phyloP scores from a whole-genome alignment of 2,888 invertebrate genomes.

The Mystacides longicornis region DNA sequence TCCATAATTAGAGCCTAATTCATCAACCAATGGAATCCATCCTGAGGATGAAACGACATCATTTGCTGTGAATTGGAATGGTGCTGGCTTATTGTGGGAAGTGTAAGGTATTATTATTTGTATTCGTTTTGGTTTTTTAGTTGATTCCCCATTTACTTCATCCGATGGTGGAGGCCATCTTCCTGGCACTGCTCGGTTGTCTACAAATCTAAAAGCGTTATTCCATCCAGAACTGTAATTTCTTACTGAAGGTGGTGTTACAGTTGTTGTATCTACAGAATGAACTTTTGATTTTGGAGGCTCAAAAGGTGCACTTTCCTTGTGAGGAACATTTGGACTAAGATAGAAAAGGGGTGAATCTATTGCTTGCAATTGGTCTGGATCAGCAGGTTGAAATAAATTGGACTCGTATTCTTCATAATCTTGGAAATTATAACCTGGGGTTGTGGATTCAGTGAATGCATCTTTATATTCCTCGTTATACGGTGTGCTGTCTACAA shows the following conservation, averaged over 20 bases:
- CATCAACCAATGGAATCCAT: conserved; percentile 31
- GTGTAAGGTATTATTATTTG: conserved; percentile 80
- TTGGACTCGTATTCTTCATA: conserved; percentile 42
- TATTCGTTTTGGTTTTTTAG: conserved; percentile 54
- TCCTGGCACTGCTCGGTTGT: conserved; percentile 18
- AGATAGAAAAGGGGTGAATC: conserved; percentile 53
- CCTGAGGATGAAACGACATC: conserved; percentile 34
- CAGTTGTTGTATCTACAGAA: conserved; percentile 38
- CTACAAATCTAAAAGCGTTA: conserved; percentile 20
- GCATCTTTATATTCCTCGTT: conserved; percentile 3
- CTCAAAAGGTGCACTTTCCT: conserved; percentile 43
- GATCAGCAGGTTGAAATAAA: conserved; percentile 42
- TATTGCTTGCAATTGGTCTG: conserved; percentile 45
- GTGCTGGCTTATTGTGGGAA: conserved; percentile 50
- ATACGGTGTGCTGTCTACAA: conserved; percentile 20
- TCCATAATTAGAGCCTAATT: conserved; percentile 38
- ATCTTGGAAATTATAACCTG: conserved; percentile 36
- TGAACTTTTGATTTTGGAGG: conserved; percentile 35
- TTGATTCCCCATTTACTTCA: conserved; percentile 20
- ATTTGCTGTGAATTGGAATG: conserved; percentile 39
- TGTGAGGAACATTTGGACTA: conserved; percentile 48
- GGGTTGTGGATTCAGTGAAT: conserved; percentile 31
- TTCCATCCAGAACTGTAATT: background rate
- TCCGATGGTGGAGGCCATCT: conserved; percentile 22
- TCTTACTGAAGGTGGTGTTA: conserved; percentile 3